Evolutionary conservation across 2,113 vertebrate species (phyloP), one percentile per base, ranked within the genome.

Genomic region (Gavialis gangeticus): DNA sequence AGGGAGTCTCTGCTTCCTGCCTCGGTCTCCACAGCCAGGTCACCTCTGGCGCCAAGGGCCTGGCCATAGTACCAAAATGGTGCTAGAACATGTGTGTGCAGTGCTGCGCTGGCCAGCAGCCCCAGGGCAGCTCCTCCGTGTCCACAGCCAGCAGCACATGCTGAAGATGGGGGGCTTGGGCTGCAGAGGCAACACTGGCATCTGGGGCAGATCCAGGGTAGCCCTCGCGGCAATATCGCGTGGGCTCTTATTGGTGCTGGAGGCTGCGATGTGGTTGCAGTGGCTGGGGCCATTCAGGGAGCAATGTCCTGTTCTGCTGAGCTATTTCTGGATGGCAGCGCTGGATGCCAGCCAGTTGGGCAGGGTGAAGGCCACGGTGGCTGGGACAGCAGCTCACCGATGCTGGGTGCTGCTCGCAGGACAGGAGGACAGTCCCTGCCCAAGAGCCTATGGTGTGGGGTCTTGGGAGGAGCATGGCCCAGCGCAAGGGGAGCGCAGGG

Each of bases 271-370:
- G 7, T 55, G 17, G 71, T 28, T 34, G 63, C 89, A 15, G 8
- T 34, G 66, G 75, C 82, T 9, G 3, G 12, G 37, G 10, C 83
- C 59, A 4, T 28, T 58, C 10, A 37, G 17, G 7, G 55, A 37
- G 64, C 62, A 2, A 60, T 27, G 79, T 75, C 82, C 85, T 8
- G 0, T 22, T 30, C 62, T 4, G 0, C 8, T 12, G 86, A 62
- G 91, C 86, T 97, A 91, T 96, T 97, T 96, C 85, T 91, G 94
- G 95, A 91, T 81, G 46, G 0, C 79, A 66, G 87, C 56, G 62
- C 24, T 15, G 4, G n/a, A 93, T 57, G 85, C 88, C 91, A 62
- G 80, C 37, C 37, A 46, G 37, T 7, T 46, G 37, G 37, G 37
- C 37, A 46, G 37, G 37, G 37, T 46, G 37, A 46, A 46, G 37